These are phyloP conservation scores for Liasis olivaceus DNA, from an alignment of 2,797 vertebrate genomes.

Conservation along the genomic window DNA sequence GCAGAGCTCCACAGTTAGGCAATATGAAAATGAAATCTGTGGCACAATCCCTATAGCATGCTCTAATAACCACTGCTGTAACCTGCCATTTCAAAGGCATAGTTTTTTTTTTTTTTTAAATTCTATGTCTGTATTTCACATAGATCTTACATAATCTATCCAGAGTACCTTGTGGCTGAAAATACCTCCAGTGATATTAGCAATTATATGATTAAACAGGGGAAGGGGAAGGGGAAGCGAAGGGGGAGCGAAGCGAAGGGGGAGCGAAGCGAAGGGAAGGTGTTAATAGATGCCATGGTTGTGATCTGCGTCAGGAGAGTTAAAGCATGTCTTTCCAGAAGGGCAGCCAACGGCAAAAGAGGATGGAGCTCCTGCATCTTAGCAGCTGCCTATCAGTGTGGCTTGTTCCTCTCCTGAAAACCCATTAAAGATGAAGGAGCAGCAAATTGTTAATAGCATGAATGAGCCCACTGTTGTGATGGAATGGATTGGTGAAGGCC, in stretches of 20 bases:
- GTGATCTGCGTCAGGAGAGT: background rate
- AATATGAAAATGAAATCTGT: background rate
- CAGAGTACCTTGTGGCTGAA: background rate
- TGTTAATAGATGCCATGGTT: background rate
- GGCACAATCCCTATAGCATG: background rate
- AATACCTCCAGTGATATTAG: background rate
- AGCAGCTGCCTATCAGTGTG: background rate
- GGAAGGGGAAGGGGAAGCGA: background rate
- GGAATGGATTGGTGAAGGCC: too few relatives aligned
- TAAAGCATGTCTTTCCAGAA: background rate
- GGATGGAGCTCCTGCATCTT: background rate
- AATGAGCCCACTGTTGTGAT: background rate
- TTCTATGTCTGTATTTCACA: background rate
- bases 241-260: too few relatives aligned
- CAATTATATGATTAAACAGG: background rate
- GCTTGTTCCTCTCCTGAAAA: background rate
- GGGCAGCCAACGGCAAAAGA: background rate
- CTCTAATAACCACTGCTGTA: background rate
- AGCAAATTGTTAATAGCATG: background rate
- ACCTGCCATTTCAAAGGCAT: background rate
- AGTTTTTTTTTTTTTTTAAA: background rate
- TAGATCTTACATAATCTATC: background rate
- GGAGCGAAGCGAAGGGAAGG: background rate
- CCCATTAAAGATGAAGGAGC: background rate
- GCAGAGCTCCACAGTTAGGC: background rate